Evolutionary conservation across 2,797 vertebrate species (phyloP), one percentile per base, ranked within the genome.

Genomic region (Halcyon leucocephala): DNA sequence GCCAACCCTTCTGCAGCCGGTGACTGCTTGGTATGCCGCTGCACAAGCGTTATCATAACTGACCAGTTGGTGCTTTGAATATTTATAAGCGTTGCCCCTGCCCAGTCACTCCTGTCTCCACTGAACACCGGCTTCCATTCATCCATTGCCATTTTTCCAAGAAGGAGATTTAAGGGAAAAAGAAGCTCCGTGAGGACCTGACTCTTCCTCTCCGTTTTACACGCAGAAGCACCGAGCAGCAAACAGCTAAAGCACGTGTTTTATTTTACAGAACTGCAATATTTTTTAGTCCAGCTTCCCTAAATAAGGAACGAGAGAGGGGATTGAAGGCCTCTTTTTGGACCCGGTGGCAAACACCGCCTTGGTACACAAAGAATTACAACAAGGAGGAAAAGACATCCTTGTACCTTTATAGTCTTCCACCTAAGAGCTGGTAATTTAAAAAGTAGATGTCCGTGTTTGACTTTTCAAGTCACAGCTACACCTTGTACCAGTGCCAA

Each of bases 1-100:
- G 90, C 88, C 92, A 95, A 91, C 51, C 86, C 90, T 93, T 88
- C 74, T 49, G 89, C 65, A 90, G 93, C 89, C 88, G 42, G 44
- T 29, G 77, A 10, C 67, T 86, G 87, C 62, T 60, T 21, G 46
- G 76, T 69, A 86, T 93, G 86, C 49, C 70, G 13, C 92, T 49
- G 66, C 18, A 28, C 64, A 17, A 90, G 91, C 16, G 60, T 95
- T 92, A 97, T 94, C 91, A 54, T 37, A 86, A 81, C 90, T 93
- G 94, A 96, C 88, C 95, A 94, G 74, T 90, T 94, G 94, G 89
- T 64, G 82, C 52, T 79, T 86, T 96, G 84, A 90, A 97, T 94
- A 93, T 73, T 95, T 95, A 95, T 90, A 76, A 97, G 93, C 61
- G 49, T 83, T 90, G 95, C 85, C 90, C 89, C 89, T 64, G 69